Base-by-base conservation (phyloP, 1,140 invertebrate species). In the Anoplolepis gracilipes region DNA sequence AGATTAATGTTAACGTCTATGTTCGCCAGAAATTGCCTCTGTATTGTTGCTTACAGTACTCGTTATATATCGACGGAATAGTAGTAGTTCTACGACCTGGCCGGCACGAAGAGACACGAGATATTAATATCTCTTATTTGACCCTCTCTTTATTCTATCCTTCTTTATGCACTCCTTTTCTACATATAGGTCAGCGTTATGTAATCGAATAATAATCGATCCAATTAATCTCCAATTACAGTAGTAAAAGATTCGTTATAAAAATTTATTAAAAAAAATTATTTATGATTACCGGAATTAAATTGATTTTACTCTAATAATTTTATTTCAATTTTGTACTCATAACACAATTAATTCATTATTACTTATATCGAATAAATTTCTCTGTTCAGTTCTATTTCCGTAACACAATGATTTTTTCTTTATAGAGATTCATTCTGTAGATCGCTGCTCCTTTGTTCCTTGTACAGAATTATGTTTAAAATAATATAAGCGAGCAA, bases 41-140 rank as follows among this genome's bases (percentile, higher is more conserved):
- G 67, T 25, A 61, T 82, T 82, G 67, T 82, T 82, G 78, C 49
- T 70, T 42, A 70, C 13, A 81, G 42, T 25, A 25, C 10, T 72
- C 22, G 53, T n/a, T 59, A 4, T 72, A 42, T 42, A 81, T 81
- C 49, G 67, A 59, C 39, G 39, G 3, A 33, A 72, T n/a, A 22
- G 67, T 81, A 42, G 65, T 46, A 19, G 55, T 82, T 82, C 67
- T 73, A 82, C 36, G 67, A 81, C 67, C 65, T 59, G 36, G 28
- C 36, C 25, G 19, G 22, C 19, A 5, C 61, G 42, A 78, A 25
- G 73, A 46, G 42, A 79, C 36, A 39, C 19, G 33, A 82, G 85
- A 73, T 82, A 86, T 86, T 86, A 86, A 86, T 86, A 86, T 73
- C 78, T 61, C 33, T 61, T 25, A 53, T 59, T 62, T 39, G 36